These are phyloP conservation scores for Eueides isabella DNA, from an alignment of 1,140 invertebrate genomes.

Conservation along the genomic window DNA sequence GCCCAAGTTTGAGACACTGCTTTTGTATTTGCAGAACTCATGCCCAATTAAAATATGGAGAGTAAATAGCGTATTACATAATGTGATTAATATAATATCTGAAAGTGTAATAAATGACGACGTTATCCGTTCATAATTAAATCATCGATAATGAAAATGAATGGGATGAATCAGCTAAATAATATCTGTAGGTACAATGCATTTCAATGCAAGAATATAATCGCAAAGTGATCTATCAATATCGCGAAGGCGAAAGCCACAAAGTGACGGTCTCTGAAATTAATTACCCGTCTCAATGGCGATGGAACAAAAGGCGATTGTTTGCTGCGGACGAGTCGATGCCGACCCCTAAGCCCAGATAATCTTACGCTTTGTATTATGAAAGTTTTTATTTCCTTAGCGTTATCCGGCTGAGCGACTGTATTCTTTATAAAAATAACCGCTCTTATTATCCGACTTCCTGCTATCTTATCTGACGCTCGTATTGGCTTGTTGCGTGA, in stretches of 20 bases:
- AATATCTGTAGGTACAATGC: neutral
- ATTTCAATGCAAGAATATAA: neutral
- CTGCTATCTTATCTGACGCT: neutral
- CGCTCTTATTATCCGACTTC: neutral
- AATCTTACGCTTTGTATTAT: slow-evolving; percentile 1
- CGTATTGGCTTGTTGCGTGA: slow-evolving; percentile 9
- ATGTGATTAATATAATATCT: neutral
- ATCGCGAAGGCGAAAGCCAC: neutral
- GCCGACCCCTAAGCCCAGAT: neutral
- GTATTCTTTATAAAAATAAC: slow-evolving; percentile 4
- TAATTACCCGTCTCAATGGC: neutral
- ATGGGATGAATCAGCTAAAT: slow-evolving; percentile 7
- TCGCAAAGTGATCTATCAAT: neutral
- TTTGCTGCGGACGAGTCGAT: neutral
- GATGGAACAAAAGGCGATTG: neutral
- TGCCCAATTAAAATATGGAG: neutral
- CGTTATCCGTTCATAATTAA: neutral
- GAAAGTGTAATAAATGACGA: neutral
- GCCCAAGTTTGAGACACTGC: no score
- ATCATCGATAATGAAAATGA: neutral
- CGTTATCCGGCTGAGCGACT: neutral
- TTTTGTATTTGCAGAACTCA: no score
- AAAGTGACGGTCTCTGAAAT: neutral
- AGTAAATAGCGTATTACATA: neutral
- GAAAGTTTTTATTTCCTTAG: neutral